A percentile compares a stretch with the other conserved stretches of the same genome.
These are phyloP conservation scores for Cantharis lateralis DNA, from an alignment of 2,888 invertebrate genomes.

Conservation along the genomic window DNA sequence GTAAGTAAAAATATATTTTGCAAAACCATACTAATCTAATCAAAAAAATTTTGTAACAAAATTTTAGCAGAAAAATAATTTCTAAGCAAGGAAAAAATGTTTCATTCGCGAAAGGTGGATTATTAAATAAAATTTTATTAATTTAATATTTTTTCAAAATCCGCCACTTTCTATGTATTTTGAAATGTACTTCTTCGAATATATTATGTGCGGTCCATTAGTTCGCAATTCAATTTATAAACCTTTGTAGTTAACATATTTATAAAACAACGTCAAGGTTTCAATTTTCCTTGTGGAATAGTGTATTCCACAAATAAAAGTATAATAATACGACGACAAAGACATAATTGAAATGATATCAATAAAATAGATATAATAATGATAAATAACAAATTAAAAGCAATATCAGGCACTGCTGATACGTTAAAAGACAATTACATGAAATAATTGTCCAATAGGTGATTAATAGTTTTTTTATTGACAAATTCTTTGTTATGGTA, in stretches of 20 bases:
- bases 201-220: not conserved
- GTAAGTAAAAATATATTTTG: no score
- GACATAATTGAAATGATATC: not conserved
- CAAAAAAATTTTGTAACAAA: not conserved
- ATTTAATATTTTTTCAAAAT: not conserved
- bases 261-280: not conserved
- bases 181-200: not conserved
- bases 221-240: not conserved
- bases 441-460: not conserved
- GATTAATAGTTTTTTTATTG: no score
- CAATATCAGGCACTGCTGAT: not conserved
- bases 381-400: not conserved
- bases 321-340: not conserved
- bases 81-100: not conserved
- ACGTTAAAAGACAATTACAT: not conserved
- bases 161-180: not conserved
- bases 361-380: not conserved
- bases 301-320: not conserved
- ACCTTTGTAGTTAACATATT: not conserved
- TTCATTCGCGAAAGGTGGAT: not conserved
- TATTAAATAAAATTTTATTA: not conserved
- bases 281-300: not conserved
- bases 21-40: not conserved
- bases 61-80: not conserved
- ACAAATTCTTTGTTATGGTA: no score